Percentiles rank a stretch among this genome's conserved stretches.
phyloP scores from a whole-genome alignment of 2,113 vertebrate species.

The Psittacara wagleri region DNA sequence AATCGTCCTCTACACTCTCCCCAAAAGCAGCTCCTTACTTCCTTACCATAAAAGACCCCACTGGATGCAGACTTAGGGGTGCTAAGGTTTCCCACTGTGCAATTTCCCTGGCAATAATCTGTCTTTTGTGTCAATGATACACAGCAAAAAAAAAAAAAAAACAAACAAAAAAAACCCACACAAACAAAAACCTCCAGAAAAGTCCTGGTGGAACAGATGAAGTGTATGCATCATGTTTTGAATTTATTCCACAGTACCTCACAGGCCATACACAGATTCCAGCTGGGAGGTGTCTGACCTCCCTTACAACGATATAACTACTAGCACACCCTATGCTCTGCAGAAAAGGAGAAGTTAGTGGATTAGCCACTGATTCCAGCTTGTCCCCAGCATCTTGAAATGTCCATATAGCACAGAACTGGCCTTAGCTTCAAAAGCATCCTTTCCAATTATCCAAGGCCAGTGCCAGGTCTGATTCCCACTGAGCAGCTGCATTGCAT shows the following conservation, averaged over 20 bases:
- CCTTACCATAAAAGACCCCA: background rate
- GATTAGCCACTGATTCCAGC: background rate
- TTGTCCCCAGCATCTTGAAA: background rate
- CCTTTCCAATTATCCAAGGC: background rate
- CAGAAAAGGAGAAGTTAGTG: background rate
- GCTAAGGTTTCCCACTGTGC: background rate
- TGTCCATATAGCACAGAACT: background rate
- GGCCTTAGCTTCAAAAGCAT: background rate
- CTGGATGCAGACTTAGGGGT: background rate
- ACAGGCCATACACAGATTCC: background rate
- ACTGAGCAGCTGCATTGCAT: background rate
- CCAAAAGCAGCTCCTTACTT: background rate
- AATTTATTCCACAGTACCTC: background rate
- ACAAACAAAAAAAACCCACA: background rate
- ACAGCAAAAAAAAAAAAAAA: no score
- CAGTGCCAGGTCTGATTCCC: background rate
- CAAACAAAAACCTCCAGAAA: background rate
- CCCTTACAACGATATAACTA: background rate
- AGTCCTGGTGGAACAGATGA: background rate
- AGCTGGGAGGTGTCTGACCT: background rate
- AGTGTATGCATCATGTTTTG: background rate
- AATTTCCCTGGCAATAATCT: background rate
- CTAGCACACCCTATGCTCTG: background rate
- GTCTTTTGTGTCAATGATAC: background rate
- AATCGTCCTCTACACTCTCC: background rate